A percentile compares a stretch with the other conserved stretches of the same genome.
phyloP scores from a whole-genome alignment of 2,113 vertebrate genomes.

The Turdus rufiventris region DNA sequence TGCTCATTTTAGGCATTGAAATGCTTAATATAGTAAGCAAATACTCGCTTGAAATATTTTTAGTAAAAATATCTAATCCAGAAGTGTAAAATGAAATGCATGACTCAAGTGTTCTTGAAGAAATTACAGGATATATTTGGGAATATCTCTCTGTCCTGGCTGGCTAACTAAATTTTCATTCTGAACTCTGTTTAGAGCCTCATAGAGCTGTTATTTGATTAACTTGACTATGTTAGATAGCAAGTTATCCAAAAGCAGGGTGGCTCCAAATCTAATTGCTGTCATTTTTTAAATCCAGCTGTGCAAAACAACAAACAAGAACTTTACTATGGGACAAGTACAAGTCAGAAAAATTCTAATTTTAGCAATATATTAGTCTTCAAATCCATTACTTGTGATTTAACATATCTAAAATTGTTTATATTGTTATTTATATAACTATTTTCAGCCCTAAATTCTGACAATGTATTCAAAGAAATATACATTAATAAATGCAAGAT shows the following conservation, averaged over 20 bases:
- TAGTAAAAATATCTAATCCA: constrained; percentile 27
- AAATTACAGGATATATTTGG: constrained; percentile 1
- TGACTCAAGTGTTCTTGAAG: constrained; percentile 14
- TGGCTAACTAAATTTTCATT: constrained; percentile 52
- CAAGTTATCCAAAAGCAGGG: neutral
- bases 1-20: constrained; percentile 11
- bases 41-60: neutral
- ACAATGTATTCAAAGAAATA: constrained; percentile 11
- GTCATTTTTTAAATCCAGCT: constrained; percentile 13
- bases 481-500: constrained; percentile 15
- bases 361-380: constrained; percentile 4
- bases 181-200: constrained; percentile 12
- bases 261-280: neutral
- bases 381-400: neutral
- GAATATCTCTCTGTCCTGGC: constrained; percentile 14
- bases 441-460: constrained; percentile 26
- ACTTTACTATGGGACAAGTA: constrained; percentile 18
- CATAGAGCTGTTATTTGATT: constrained; percentile 28
- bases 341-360: constrained; percentile 13
- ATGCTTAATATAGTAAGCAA: constrained; percentile 46
- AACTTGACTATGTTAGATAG: neutral
- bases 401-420: neutral
- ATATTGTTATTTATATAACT: neutral
- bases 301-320: neutral
- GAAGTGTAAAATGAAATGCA: constrained; percentile 29